Evolutionary conservation across 2,113 vertebrate genomes (phyloP), one percentile per base, ranked within the genome.

Genomic region (Malaclemys terrapin): DNA sequence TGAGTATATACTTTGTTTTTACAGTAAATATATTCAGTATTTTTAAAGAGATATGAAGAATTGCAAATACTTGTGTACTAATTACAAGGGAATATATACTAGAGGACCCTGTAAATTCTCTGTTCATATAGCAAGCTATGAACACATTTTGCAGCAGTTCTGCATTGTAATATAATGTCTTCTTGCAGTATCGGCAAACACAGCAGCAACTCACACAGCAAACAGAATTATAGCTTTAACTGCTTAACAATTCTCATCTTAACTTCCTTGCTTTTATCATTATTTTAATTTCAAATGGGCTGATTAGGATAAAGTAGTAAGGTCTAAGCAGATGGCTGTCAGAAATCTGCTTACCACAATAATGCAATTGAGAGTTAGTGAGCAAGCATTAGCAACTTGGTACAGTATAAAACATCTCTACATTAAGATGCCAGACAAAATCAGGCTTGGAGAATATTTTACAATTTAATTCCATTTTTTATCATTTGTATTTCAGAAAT

Each of bases 301-400:
- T 0, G 47, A 97, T 97, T 94, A 97, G 86, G 56, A 97, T 90
- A 94, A 96, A 93, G 76, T 88, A 96, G 69, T 84, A 95, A 42
- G 7, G 19, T 94, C 80, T 87, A 97, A 98, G 91, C 95, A 98
- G 96, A 98, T 82, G 57, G 91, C 89, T 98, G 90, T 96, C 94
- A 98, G 94, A 97, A 98, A 98, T 96, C 56, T 97, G 94, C 89
- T 98, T 98, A 97, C 95, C 82, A 89, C 78, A 1, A 31, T 96
- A 95, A 96, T 91, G 82, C 85, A 97, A 91, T 3, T 91, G 94
- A 93, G 80, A 96, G 86, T 93, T 95, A 52, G 1, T 47, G 29
- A 94, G 83, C 1, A 25, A 96, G 88, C 80, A 80, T 94, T 98
- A 97, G 80, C 56, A 89, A 45, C 49, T 96, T 89, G 9, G 13